These are phyloP conservation scores for Cheumatopsyche charites DNA, from an alignment of 1,140 invertebrate species.

Conservation along the genomic window DNA sequence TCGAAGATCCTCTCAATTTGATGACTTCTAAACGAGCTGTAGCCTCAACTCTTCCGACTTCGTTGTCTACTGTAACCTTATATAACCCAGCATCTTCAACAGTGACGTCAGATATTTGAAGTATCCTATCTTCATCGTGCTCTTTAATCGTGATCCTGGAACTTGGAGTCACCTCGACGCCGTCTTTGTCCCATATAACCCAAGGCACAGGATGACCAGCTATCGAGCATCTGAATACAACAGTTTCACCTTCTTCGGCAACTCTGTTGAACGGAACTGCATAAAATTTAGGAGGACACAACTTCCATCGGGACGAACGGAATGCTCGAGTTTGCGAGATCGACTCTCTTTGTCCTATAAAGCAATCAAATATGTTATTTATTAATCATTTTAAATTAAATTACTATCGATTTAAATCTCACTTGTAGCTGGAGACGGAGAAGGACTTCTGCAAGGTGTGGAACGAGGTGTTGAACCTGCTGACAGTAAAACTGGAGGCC, in stretches of 20 bases:
- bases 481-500: constrained; percentile 69
- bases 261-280: constrained; percentile 85
- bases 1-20: constrained; percentile 58
- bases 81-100: constrained; percentile 82
- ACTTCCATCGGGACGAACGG: constrained; percentile 40
- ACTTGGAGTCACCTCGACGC: constrained; percentile 66
- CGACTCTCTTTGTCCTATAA: constrained; percentile 48
- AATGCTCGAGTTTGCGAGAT: constrained; percentile 33
- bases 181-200: constrained; percentile 83
- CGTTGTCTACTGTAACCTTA: constrained; percentile 79
- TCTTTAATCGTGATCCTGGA: constrained; percentile 73
- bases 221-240: constrained; percentile 78
- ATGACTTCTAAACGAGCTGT: constrained; percentile 82
- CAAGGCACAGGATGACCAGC: constrained; percentile 77
- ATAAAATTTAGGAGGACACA: constrained; percentile 79
- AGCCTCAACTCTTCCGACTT: constrained; percentile 80
- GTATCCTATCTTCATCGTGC: constrained; percentile 73
- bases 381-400: constrained; percentile 50
- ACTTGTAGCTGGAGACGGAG: constrained; percentile 53
- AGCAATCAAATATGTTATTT: constrained; percentile 47
- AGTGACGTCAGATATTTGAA: constrained; percentile 80
- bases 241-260: constrained; percentile 81
- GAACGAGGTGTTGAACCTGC: constrained; percentile 74
- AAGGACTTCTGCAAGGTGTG: constrained; percentile 72
- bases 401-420: constrained; percentile 58